Evolutionary conservation across 2,888 invertebrate genomes (phyloP), one percentile per base, ranked within the genome.

Genomic region (Anaspis maculata): DNA sequence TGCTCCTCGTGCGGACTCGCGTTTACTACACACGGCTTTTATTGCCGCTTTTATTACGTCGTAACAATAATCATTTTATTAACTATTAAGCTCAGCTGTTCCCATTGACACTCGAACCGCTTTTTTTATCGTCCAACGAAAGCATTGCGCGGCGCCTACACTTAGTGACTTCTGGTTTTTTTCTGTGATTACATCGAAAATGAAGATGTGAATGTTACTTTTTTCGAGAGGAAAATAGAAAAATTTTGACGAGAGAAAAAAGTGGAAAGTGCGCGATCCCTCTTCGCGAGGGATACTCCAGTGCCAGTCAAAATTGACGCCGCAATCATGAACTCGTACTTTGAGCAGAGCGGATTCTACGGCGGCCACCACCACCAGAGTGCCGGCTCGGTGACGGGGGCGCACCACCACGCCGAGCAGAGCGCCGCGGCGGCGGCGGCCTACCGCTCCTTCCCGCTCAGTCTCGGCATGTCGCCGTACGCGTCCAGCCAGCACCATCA

Each of bases 311-410:
- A 57, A 55, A 57, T 57, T 57, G 56, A 57, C 51, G 54, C 57
- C 34, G 49, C 55, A 53, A 78, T 67, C 68, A 91, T 91, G 91
- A 91, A 90, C 83, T 90, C 90, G 66, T 92, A 91, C 69, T 92
- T 91, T 69, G 91, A 91, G 74, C 91, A 91, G 74, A 84, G 85
- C 68, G 90, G 90, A 69, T 92, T 92, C 74, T 91, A 92, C 73
- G 89, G 90, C 61, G 76, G 83, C 59, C 88, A 89, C 68, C 89
- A 89, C 62, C 83, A 88, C 71, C 83, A 89, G 71, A 75, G 77
- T 43, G 74, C 79, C 51, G 74, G 79, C 39, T 70, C 76, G 66
- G 69, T 78, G 56, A 56, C 73, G 47, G 70, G 71, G 29, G 69
- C 70, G 25, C 72, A 77, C 41, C 74, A 74, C 45, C 75, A 76